Conservation (phyloP, 2,113 vertebrate genomes). For the Sapayoa aenigma region DNA sequence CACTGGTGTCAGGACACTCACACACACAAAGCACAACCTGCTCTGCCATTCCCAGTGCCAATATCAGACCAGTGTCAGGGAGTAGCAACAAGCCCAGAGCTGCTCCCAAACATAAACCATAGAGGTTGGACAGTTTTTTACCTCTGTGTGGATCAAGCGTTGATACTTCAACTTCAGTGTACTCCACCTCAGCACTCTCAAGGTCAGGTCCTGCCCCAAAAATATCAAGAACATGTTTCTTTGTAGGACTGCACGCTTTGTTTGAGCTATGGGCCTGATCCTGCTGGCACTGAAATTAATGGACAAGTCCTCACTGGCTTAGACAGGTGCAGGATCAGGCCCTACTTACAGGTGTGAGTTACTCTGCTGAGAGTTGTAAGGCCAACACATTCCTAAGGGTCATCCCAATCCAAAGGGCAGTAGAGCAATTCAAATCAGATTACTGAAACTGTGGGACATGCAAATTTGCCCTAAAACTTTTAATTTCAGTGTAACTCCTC, state of each 20-base stretch:
- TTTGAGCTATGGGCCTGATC: slow-evolving; percentile 17
- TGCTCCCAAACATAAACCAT: background rate
- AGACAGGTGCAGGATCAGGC: background rate
- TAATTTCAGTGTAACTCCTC: background rate
- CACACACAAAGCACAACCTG: background rate
- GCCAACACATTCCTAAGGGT: background rate
- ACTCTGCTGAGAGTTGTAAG: background rate
- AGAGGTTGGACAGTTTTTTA: slow-evolving; percentile 26
- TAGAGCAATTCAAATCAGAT: background rate
- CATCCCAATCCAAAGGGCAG: background rate
- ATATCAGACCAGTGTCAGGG: background rate
- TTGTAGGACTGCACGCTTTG: background rate
- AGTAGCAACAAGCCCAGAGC: background rate
- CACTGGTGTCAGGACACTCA: background rate
- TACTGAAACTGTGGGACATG: background rate
- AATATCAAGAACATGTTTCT: slow-evolving; percentile 66
- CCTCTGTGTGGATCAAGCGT: slow-evolving; percentile 68
- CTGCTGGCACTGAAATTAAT: slow-evolving; percentile 8
- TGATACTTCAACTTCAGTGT: slow-evolving; percentile 77
- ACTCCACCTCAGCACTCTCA: slow-evolving; percentile 73
- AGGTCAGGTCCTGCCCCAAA: slow-evolving; percentile 73
- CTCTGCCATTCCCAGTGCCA: background rate
- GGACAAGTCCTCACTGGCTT: background rate
- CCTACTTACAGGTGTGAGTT: background rate
- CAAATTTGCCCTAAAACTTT: background rate